These are phyloP conservation scores for Phataginus tetradactyla DNA, from an alignment of 2,797 vertebrate genomes.

Conservation along the genomic window DNA sequence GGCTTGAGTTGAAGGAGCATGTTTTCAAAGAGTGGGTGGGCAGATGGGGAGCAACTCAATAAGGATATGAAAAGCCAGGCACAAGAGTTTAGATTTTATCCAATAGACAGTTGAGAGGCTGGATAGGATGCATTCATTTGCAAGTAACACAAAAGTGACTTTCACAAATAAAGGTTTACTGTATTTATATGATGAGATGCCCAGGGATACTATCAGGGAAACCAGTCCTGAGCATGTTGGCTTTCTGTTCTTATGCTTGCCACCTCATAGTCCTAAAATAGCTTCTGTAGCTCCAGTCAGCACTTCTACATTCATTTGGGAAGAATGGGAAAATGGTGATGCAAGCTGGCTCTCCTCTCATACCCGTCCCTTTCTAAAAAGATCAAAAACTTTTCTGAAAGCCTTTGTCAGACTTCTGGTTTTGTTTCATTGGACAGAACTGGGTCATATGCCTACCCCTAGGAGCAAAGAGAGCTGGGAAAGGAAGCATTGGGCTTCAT, in stretches of 20 bases:
- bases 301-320: neutral
- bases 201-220: neutral
- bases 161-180: neutral
- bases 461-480: neutral
- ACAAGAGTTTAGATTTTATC: conserved; percentile 29
- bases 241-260: conserved; percentile 13
- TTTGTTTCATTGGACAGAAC: neutral
- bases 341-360: neutral
- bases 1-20: neutral
- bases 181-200: neutral
- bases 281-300: neutral
- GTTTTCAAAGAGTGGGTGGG: neutral
- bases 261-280: neutral
- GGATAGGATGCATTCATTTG: neutral
- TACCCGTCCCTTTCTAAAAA: neutral
- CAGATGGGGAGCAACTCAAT: neutral
- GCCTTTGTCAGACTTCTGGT: neutral
- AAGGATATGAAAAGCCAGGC: neutral
- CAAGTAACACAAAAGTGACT: conserved; percentile 34
- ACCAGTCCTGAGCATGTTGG: neutral
- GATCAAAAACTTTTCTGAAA: neutral
- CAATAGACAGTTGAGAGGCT: neutral
- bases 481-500: neutral
- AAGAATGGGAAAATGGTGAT: neutral
- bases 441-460: neutral